These are phyloP conservation scores for Brachyptera risi DNA, from an alignment of 2,888 invertebrate species.

Conservation along the genomic window DNA sequence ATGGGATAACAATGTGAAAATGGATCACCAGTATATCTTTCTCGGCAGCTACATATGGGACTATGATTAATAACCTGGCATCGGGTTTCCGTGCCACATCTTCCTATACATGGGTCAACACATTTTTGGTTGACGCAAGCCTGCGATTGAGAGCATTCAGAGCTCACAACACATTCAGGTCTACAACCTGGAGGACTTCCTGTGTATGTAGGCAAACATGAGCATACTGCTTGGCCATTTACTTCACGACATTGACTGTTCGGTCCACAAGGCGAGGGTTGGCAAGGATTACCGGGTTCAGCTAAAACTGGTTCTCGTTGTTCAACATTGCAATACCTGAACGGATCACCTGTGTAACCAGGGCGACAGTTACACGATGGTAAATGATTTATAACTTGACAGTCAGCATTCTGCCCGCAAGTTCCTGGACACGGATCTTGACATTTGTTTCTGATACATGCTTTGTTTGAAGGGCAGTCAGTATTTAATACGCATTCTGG, in stretches of 20 bases:
- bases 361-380: constrained; percentile 58
- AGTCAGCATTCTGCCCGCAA: constrained; percentile 64
- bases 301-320: constrained; percentile 40
- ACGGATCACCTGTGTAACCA: constrained; percentile 66
- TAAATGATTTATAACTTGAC: constrained; percentile 61
- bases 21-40: constrained; percentile 64
- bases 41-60: constrained; percentile 67
- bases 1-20: constrained; percentile 42
- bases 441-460: constrained; percentile 64
- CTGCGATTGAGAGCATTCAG: constrained; percentile 65
- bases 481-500: constrained; percentile 56
- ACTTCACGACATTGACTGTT: constrained; percentile 59
- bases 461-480: constrained; percentile 59
- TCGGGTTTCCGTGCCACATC: constrained; percentile 65
- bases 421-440: constrained; percentile 64
- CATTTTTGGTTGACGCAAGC: constrained; percentile 71
- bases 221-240: constrained; percentile 64
- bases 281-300: constrained; percentile 50
- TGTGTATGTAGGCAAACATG: constrained; percentile 59
- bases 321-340: constrained; percentile 53
- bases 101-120: constrained; percentile 66
- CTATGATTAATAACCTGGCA: constrained; percentile 75
- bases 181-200: constrained; percentile 65
- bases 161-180: constrained; percentile 67
- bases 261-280: constrained; percentile 61